phyloP scores from a whole-genome alignment of 2,888 invertebrate genomes.

The Acrobasis consociella region DNA sequence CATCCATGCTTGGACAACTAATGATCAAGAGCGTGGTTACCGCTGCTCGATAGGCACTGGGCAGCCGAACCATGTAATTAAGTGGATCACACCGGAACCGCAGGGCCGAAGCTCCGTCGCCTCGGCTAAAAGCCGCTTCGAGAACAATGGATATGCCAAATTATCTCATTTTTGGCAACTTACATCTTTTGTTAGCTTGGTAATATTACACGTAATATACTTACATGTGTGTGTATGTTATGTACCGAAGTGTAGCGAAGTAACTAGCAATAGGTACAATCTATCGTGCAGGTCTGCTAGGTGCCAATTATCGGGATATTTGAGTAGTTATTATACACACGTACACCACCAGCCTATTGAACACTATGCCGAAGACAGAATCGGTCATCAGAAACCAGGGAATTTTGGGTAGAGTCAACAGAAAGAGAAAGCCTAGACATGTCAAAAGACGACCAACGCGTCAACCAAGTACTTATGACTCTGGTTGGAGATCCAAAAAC shows the following conservation, averaged over 20 bases:
- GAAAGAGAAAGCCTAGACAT: no score
- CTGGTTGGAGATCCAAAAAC: no score
- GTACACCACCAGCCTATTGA: no score
- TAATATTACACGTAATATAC: neutral
- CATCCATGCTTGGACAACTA: neutral
- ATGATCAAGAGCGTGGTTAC: constrained; percentile 13
- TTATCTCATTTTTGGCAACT: constrained; percentile 17
- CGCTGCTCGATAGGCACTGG: constrained; percentile 13
- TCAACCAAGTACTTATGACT: no score
- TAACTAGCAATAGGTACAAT: no score
- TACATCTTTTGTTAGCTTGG: constrained; percentile 13
- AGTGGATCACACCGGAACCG: constrained; percentile 66
- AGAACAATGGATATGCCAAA: constrained; percentile 22
- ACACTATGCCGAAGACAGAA: no score
- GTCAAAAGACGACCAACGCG: no score
- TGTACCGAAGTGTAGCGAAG: neutral
- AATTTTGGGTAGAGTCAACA: no score
- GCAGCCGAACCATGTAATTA: constrained; percentile 51
- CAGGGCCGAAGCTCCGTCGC: constrained; percentile 35
- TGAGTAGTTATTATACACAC: no score
- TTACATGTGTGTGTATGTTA: neutral
- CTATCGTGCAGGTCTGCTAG: no score
- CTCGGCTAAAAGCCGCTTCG: constrained; percentile 30
- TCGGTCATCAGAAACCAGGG: no score
- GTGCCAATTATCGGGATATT: no score